Evolutionary conservation across 2,113 vertebrate genomes (phyloP).

Genomic region (Heterocephalus glaber): DNA sequence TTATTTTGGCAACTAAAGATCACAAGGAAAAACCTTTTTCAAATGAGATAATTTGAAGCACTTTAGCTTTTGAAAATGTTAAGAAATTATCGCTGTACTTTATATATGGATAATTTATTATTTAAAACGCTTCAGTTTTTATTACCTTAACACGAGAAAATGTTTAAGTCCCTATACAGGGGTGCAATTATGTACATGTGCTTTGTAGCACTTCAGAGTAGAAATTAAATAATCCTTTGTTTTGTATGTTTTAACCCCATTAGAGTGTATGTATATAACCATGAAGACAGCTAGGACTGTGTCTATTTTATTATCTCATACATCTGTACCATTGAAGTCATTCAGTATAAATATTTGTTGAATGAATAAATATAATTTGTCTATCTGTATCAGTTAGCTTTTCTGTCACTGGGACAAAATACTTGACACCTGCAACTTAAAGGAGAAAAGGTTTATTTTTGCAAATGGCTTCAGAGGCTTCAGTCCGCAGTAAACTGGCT

Average conservation of each 20-base stretch:
- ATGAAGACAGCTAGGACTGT: neutral
- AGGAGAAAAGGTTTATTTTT: neutral
- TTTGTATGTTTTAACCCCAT: neutral
- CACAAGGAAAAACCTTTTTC: constrained; percentile 63
- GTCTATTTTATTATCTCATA: neutral
- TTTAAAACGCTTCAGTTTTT: constrained; percentile 46
- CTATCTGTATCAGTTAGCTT: neutral
- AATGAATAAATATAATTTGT: neutral
- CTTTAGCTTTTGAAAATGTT: constrained; percentile 79
- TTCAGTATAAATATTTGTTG: neutral
- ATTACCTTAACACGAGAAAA: constrained; percentile 27
- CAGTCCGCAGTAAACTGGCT: no score
- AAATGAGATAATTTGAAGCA: constrained; percentile 68
- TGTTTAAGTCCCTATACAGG: neutral
- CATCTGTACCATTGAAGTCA: neutral
- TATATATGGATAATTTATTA: neutral
- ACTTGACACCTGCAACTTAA: neutral
- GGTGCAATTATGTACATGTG: neutral
- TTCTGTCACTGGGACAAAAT: neutral
- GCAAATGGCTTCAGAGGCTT: neutral
- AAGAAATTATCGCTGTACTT: constrained; percentile 23
- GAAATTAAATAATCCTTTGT: neutral
- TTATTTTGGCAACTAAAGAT: constrained; percentile 68
- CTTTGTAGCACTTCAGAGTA: neutral
- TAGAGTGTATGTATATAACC: neutral